Base-by-base conservation (phyloP, 1,140 invertebrate genomes). In the Euwallacea similis region DNA sequence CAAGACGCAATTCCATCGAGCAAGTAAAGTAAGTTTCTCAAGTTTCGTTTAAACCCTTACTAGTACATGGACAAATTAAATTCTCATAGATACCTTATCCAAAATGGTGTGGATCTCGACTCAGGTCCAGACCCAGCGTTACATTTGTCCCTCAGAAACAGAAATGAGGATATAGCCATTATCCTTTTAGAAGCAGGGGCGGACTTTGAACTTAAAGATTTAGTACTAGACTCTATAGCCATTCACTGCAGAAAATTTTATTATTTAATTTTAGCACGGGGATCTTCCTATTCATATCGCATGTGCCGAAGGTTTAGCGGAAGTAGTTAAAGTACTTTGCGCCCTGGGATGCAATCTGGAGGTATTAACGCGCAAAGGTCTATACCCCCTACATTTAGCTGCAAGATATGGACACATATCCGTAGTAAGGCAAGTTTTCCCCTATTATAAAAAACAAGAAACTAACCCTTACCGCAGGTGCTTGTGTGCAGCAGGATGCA, bases 261-360 rank as follows among this genome's bases (percentile, higher is more conserved):
- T 10, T 33, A 33, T 2, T 42, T 15, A 42, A 64, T 66, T 66
- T 68, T 77, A 93, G 89, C 85, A 88, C 79, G 89, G 90, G 64
- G 91, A 95, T 77, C 88, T 88, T 72, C 86, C 92, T 13, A 85
- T 95, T 64, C 93, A 94, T 77, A 85, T 91, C 64, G 90, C 91
- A 59, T 87, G 89, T 67, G 83, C 86, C 74, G 83, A 87, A 75
- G 91, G 91, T 21, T 83, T 93, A 10, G 81, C 90, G 54, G 82
- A 85, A 72, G 86, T 93, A 71, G 90, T 90, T 13, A 88, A 91
- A 73, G 86, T 89, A 13, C 83, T 95, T 72, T 93, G 92, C 82
- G 88, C 91, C 55, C 87, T 88, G 71, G 90, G 90, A 4, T 90
- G 91, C 80, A 85, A 87, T 76, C 86, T 93, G 58, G 91, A 94